These are phyloP conservation scores for Gulo gulo DNA, from an alignment of 2,113 vertebrate genomes.

Conservation along the genomic window DNA sequence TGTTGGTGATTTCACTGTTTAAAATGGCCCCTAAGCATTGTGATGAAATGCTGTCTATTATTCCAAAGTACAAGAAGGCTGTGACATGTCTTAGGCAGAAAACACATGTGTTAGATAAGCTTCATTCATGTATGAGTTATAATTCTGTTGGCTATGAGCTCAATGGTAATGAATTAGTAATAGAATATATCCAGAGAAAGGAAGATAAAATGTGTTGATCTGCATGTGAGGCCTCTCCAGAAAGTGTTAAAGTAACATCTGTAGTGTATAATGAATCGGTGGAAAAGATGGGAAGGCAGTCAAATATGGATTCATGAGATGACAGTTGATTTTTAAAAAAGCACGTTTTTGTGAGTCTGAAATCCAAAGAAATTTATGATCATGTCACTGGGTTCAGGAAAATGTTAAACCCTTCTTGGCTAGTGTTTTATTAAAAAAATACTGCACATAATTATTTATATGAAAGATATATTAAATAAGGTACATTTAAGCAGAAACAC, in stretches of 20 bases:
- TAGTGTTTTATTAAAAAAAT: background rate
- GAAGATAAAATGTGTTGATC: background rate
- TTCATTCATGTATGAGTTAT: background rate
- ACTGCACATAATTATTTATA: background rate
- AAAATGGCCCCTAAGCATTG: background rate
- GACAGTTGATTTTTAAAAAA: background rate
- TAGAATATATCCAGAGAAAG: background rate
- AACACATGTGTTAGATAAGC: background rate
- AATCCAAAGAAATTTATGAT: background rate
- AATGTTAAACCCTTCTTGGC: background rate
- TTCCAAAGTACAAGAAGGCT: background rate
- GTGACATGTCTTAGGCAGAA: background rate
- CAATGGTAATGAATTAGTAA: background rate
- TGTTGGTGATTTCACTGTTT: background rate
- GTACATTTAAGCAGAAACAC: background rate
- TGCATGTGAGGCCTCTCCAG: background rate
- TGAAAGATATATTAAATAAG: background rate
- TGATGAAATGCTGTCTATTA: background rate
- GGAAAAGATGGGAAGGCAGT: background rate
- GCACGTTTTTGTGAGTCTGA: background rate
- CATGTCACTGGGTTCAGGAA: background rate
- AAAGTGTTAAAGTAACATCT: background rate
- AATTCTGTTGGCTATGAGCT: background rate
- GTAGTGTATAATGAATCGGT: background rate
- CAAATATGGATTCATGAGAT: background rate